Conservation (phyloP, 2,888 invertebrate genomes). For the Herminia tarsipennalis region DNA sequence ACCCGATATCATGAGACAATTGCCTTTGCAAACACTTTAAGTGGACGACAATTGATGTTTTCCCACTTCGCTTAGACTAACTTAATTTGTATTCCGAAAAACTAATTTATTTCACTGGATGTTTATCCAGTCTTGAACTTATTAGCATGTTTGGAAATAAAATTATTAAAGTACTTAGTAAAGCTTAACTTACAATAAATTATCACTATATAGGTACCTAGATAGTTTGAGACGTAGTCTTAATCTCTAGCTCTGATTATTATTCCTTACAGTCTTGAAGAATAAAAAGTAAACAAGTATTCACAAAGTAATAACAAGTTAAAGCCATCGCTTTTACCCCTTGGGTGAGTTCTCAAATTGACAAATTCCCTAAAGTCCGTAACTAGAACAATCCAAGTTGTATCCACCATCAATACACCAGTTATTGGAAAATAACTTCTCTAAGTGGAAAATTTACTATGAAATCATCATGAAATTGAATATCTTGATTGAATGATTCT, state of each 20-base stretch:
- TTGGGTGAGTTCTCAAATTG: neutral
- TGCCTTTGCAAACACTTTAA: constrained; percentile 75
- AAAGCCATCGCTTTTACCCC: too few species aligned
- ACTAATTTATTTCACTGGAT: constrained; percentile 32
- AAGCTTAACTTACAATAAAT: too few species aligned
- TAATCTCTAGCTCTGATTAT: too few species aligned
- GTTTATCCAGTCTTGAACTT: too few species aligned
- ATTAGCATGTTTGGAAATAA: too few species aligned
- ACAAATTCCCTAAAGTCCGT: constrained; percentile 8
- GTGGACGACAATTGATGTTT: constrained; percentile 73
- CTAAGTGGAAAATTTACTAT: constrained; percentile 37
- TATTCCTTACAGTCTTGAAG: too few species aligned
- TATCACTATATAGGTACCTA: too few species aligned
- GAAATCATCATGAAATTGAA: constrained; percentile 42
- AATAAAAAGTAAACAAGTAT: too few species aligned
- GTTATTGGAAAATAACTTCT: constrained; percentile 34
- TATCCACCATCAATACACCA: constrained; percentile 23
- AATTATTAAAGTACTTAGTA: too few species aligned
- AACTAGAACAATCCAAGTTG: constrained; percentile 34
- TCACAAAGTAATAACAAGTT: too few species aligned
- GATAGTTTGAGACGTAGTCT: too few species aligned
- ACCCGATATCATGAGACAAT: constrained; percentile 78
- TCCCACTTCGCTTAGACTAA: constrained; percentile 54
- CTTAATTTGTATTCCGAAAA: constrained; percentile 56
- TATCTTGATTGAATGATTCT: constrained; percentile 37